A percentile compares a stretch with the other conserved stretches of the same genome.
Evolutionary conservation across 2,888 invertebrate genomes (phyloP).

Genomic region (Griposia aprilina): DNA sequence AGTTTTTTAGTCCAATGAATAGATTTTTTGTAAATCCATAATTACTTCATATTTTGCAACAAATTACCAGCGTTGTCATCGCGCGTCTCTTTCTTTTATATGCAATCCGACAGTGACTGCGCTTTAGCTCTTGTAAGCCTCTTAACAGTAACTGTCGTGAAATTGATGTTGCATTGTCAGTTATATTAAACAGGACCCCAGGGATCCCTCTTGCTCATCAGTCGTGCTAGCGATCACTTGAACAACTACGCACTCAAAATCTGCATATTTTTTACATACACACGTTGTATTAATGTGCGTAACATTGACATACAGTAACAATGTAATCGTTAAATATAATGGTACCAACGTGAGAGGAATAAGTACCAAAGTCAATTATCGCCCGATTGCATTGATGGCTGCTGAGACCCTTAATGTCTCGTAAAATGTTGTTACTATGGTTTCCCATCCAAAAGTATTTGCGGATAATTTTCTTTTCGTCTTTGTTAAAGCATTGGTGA

Average conservation of each 20-base stretch:
- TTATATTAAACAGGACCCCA: background rate
- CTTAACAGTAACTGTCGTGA: background rate
- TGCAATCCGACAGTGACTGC: too few relatives aligned
- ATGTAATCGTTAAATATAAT: slow-evolving; percentile 61
- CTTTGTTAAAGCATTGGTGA: slow-evolving; percentile 49
- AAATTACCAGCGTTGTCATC: too few relatives aligned
- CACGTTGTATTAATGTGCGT: slow-evolving; percentile 27
- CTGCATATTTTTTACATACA: slow-evolving; percentile 34
- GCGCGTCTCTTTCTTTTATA: too few relatives aligned
- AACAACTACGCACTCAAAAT: slow-evolving; percentile 11
- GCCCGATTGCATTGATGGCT: slow-evolving; percentile 23
- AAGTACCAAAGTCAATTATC: slow-evolving; percentile 41
- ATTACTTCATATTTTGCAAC: too few relatives aligned
- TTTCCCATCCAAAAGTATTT: slow-evolving; percentile 50
- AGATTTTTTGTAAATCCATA: too few relatives aligned
- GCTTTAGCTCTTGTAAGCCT: too few relatives aligned
- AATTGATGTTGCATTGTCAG: background rate
- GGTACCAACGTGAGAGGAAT: slow-evolving; percentile 60
- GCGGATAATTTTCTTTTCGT: slow-evolving; percentile 41
- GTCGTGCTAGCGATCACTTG: background rate
- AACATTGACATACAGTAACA: slow-evolving; percentile 58
- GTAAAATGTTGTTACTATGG: slow-evolving; percentile 53
- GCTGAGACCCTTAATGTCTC: slow-evolving; percentile 28
- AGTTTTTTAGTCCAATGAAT: too few relatives aligned
- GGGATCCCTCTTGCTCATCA: too few relatives aligned